Evolutionary conservation across 2,113 vertebrate genomes (phyloP).

Genomic region (Okapia johnstoni): DNA sequence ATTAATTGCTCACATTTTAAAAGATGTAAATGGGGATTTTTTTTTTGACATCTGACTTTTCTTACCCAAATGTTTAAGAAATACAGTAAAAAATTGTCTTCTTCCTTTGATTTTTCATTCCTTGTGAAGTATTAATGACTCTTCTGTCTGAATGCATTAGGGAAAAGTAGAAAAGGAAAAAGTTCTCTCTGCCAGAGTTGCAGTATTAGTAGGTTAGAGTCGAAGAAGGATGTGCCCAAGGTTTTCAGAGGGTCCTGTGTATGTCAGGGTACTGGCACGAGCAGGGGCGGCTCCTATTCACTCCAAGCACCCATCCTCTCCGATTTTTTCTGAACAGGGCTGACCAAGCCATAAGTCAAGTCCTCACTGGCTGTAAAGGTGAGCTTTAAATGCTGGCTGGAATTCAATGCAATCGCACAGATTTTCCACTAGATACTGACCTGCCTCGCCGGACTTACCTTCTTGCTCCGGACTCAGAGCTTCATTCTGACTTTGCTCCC

Average conservation of each 20-base stretch:
- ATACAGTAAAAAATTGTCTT: constrained; percentile 49
- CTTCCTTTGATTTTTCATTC: constrained; percentile 55
- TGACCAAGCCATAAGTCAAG: neutral
- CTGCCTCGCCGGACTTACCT: neutral
- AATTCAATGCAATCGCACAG: neutral
- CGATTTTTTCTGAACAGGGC: neutral
- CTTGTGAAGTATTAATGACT: constrained; percentile 50
- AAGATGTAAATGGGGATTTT: constrained; percentile 64
- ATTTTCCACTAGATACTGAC: neutral
- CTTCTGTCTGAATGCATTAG: neutral
- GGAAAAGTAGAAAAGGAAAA: neutral
- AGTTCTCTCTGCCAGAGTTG: neutral
- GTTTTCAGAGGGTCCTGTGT: neutral
- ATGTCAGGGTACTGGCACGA: neutral
- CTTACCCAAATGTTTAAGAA: constrained; percentile 70
- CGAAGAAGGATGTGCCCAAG: neutral
- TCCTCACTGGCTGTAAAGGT: neutral
- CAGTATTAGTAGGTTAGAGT: neutral
- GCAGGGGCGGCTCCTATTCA: neutral
- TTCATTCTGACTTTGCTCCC: neutral
- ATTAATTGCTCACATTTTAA: constrained; percentile 70
- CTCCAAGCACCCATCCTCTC: neutral
- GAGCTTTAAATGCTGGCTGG: neutral
- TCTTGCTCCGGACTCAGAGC: neutral
- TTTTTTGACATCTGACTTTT: constrained; percentile 69